These are phyloP conservation scores for Pampusana beccarii DNA, from an alignment of 2,113 vertebrate species.

Conservation along the genomic window DNA sequence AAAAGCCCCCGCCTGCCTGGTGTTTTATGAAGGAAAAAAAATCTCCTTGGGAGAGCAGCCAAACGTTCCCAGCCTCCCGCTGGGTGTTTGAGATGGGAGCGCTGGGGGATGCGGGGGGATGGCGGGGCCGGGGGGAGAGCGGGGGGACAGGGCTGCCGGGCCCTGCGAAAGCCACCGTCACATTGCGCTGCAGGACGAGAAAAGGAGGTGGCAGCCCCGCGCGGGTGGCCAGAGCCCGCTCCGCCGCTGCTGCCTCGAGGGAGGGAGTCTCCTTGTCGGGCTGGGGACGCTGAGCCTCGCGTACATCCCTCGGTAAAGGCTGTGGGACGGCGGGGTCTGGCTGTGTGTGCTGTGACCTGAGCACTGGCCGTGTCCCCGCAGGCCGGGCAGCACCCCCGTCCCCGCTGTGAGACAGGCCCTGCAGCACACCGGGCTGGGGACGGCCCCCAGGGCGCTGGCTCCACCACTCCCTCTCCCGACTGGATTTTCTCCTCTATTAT, in stretches of 20 bases:
- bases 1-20: constrained; percentile 24
- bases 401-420: not conserved
- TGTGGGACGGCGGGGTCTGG: fast-evolving
- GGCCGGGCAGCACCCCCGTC: not conserved
- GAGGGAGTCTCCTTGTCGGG: fast-evolving
- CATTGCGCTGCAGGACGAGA: fast-evolving
- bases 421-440: not conserved
- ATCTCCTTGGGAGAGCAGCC: constrained; percentile 61
- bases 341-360: not conserved
- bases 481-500: not conserved
- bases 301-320: fast-evolving
- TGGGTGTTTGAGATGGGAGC: constrained; percentile 6
- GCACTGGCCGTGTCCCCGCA: not conserved
- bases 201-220: not conserved
- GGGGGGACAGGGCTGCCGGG: not conserved
- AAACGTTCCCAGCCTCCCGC: constrained; percentile 60
- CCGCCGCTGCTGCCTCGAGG: fast-evolving
- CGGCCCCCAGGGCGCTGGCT: not conserved
- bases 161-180: fast-evolving
- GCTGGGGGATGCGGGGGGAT: not conserved
- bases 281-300: not conserved
- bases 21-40: constrained; percentile 52
- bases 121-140: not conserved
- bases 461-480: fast-evolving
- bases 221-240: not conserved